Conservation (phyloP, 2,113 vertebrate genomes). For the Podilymbus podiceps region DNA sequence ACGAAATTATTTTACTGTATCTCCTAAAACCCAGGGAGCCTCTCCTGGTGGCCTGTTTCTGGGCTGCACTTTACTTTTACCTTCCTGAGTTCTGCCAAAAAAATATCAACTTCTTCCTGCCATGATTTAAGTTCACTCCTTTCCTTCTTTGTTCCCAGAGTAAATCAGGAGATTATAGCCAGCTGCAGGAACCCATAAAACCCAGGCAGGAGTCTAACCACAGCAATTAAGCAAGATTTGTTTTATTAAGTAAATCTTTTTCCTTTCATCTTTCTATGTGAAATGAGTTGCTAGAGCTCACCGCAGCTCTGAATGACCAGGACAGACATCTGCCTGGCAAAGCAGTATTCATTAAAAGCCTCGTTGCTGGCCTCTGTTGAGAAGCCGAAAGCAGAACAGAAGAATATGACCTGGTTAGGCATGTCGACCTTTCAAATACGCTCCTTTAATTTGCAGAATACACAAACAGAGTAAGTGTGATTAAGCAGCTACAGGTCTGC, state of each 20-base stretch:
- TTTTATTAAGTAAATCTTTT: slow-evolving; percentile 13
- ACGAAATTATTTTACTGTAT: background rate
- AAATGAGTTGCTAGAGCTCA: background rate
- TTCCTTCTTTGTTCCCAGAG: slow-evolving; percentile 36
- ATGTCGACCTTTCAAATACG: background rate
- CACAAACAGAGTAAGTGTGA: background rate
- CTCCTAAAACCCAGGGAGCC: background rate
- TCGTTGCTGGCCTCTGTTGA: background rate
- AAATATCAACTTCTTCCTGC: slow-evolving; percentile 22
- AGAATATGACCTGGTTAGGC: background rate
- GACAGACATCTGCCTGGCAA: background rate
- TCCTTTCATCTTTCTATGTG: slow-evolving; percentile 20
- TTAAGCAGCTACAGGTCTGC: background rate
- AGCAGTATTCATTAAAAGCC: background rate
- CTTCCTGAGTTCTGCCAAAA: background rate
- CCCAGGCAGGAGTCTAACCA: slow-evolving; percentile 24
- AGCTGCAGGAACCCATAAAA: slow-evolving; percentile 48
- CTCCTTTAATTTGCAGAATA: background rate
- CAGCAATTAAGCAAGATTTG: slow-evolving; percentile 33
- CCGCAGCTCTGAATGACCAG: background rate
- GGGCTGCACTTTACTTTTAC: background rate
- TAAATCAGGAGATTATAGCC: slow-evolving; percentile 46
- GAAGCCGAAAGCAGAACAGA: background rate
- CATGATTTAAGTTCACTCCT: background rate
- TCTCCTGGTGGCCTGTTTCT: background rate